Evolutionary conservation across 2,888 invertebrate species (phyloP).

Genomic region (Trileptium ribeirensis): DNA sequence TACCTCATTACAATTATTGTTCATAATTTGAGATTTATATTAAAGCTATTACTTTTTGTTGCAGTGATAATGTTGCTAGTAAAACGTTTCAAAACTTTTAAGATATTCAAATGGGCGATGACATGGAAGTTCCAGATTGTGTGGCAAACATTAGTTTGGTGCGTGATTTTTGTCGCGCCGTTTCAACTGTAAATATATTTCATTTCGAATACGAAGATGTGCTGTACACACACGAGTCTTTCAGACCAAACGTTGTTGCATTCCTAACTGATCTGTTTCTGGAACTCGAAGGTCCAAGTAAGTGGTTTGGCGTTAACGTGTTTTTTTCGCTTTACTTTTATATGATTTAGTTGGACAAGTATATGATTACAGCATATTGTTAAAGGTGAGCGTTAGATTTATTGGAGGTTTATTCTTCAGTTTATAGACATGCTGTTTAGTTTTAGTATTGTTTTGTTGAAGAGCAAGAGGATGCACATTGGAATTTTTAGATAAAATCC

Average conservation of each 20-base stretch:
- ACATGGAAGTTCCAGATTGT: constrained; percentile 53
- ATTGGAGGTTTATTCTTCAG: too few species aligned
- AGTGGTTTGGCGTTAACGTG: neutral
- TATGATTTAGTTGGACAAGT: too few species aligned
- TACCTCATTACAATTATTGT: too few species aligned
- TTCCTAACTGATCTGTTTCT: constrained; percentile 55
- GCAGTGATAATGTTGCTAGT: neutral
- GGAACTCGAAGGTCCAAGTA: constrained; percentile 47
- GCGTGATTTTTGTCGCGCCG: constrained; percentile 50
- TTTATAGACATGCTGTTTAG: too few species aligned
- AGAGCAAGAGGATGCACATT: too few species aligned
- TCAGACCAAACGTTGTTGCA: constrained; percentile 47
- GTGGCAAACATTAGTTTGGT: constrained; percentile 54
- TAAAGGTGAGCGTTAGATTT: too few species aligned
- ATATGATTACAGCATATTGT: too few species aligned
- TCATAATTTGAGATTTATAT: too few species aligned
- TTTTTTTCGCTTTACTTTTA: neutral
- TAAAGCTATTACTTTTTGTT: neutral
- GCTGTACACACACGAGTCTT: constrained; percentile 51
- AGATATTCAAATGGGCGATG: constrained; percentile 54
- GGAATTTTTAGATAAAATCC: too few species aligned
- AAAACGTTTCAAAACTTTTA: constrained; percentile 30
- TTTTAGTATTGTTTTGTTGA: too few species aligned
- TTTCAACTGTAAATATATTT: constrained; percentile 50
- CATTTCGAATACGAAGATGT: constrained; percentile 55